phyloP scores from a whole-genome alignment of 2,113 vertebrate genomes.

The Macroglossus sobrinus region DNA sequence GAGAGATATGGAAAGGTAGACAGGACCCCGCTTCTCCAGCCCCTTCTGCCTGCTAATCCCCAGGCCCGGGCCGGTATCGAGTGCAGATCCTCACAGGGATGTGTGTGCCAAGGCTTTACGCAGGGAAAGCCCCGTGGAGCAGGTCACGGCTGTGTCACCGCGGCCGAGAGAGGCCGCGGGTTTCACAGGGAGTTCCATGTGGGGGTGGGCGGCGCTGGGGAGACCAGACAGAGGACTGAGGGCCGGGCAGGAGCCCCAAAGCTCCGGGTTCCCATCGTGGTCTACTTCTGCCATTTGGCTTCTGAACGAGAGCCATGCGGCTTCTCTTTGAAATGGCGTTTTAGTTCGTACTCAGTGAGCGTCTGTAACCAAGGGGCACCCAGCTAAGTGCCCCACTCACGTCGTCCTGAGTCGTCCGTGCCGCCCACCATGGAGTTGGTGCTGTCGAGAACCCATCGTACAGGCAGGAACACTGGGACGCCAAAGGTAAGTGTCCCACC shows the following conservation, averaged over 20 bases:
- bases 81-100: neutral
- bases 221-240: too few species aligned
- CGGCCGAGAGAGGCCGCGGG: neutral
- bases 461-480: neutral
- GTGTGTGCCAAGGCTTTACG: neutral
- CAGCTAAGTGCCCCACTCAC: too few species aligned
- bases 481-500: fast-evolving
- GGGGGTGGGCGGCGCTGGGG: neutral
- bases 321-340: neutral
- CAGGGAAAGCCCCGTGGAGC: neutral
- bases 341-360: neutral
- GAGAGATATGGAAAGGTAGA: neutral
- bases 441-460: neutral
- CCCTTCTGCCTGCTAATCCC: neutral
- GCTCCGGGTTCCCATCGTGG: neutral
- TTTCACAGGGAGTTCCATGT: neutral
- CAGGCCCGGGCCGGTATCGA: neutral
- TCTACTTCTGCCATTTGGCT: too few species aligned
- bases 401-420: fast-evolving
- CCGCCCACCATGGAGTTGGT: too few species aligned
- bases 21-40: neutral
- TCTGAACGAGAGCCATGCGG: neutral
- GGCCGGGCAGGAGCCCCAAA: too few species aligned
- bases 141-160: neutral
- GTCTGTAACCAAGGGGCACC: neutral